Conservation (phyloP, 2,113 vertebrate genomes). For the Azemiops feae region DNA sequence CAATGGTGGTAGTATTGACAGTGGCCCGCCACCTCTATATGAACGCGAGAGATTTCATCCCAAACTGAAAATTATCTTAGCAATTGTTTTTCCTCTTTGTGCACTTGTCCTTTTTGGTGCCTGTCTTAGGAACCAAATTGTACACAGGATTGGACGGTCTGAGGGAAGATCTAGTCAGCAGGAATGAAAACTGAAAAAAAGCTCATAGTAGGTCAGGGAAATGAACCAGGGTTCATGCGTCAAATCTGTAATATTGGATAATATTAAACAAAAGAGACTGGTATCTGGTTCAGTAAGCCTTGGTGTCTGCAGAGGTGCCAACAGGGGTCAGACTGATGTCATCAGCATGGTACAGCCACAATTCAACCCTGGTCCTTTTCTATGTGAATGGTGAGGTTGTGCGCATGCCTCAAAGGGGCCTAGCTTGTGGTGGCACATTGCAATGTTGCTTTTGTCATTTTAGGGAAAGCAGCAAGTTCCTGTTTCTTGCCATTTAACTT, state of each 20-base stretch:
- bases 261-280: neutral
- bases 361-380: neutral
- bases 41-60: neutral
- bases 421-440: neutral
- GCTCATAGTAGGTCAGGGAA: neutral
- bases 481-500: neutral
- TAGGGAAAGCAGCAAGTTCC: neutral
- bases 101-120: neutral
- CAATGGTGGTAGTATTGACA: slow-evolving; percentile 83
- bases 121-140: neutral
- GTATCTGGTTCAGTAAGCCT: neutral
- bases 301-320: neutral
- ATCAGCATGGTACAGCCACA: neutral
- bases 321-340: neutral
- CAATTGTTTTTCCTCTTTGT: neutral
- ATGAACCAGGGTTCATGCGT: neutral
- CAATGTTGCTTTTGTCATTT: neutral
- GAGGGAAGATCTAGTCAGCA: neutral
- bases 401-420: neutral
- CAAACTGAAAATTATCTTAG: neutral
- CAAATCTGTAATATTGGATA: neutral
- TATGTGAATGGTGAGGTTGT: neutral
- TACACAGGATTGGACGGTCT: neutral
- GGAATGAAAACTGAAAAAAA: neutral
- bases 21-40: slow-evolving; percentile 70